Evolutionary conservation across 2,888 invertebrate genomes (phyloP).

Genomic region (Phaedon cochleariae): DNA sequence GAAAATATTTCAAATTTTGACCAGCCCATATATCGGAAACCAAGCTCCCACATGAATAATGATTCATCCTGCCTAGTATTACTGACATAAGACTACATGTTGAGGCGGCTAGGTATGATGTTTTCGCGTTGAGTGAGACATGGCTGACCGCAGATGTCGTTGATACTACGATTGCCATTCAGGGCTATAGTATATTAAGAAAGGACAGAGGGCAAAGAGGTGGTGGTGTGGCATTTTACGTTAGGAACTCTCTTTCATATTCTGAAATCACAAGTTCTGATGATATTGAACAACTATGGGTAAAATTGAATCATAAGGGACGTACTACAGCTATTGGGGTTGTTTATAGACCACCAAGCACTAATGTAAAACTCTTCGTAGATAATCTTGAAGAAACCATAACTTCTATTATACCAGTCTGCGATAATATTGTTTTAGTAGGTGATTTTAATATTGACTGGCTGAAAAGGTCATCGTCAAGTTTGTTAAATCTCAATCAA

Average conservation of each 20-base stretch:
- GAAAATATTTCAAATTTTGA: too few relatives aligned
- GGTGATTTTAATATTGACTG: neutral
- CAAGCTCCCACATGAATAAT: too few relatives aligned
- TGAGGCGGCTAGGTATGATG: neutral
- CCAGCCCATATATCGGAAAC: too few relatives aligned
- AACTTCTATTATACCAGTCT: neutral
- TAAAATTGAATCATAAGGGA: neutral
- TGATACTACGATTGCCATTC: neutral
- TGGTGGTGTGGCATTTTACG: neutral
- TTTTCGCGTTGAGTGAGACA: slow-evolving; percentile 4
- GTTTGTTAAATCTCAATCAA: neutral
- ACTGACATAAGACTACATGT: neutral
- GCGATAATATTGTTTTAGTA: neutral
- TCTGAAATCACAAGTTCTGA: neutral
- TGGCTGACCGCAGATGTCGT: slow-evolving; percentile 2
- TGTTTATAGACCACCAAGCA: neutral
- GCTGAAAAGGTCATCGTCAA: neutral
- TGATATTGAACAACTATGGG: slow-evolving; percentile 1
- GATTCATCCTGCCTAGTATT: slow-evolving; percentile 4
- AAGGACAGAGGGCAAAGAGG: slow-evolving; percentile 4
- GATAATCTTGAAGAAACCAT: neutral
- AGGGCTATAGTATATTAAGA: neutral
- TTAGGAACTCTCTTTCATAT: neutral
- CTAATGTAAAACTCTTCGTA: neutral
- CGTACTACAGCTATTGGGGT: slow-evolving; percentile 4